These are phyloP conservation scores for Cantharis flavilabris DNA, from an alignment of 2,888 invertebrate species.

Conservation along the genomic window DNA sequence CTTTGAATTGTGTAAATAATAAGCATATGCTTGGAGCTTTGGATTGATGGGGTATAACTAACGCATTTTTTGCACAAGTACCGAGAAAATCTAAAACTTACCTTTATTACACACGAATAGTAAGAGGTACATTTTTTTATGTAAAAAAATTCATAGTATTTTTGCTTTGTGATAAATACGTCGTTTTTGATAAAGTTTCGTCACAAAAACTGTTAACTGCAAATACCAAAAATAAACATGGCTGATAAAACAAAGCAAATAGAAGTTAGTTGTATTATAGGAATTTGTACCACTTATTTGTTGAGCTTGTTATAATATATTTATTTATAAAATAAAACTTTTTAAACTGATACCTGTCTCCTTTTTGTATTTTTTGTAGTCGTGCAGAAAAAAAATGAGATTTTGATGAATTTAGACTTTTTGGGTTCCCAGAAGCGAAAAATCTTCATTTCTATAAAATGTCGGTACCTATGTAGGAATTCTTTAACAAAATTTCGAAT, in stretches of 20 bases:
- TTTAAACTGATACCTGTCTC: background rate
- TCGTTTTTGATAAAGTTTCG: background rate
- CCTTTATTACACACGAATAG: background rate
- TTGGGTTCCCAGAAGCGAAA: too few species aligned
- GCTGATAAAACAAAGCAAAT: slow-evolving; percentile 13
- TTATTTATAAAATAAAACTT: slow-evolving; percentile 6
- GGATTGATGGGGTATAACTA: background rate
- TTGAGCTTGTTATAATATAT: slow-evolving; percentile 28
- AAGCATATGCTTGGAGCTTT: background rate
- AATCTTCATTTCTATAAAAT: too few species aligned
- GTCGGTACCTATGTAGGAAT: too few species aligned
- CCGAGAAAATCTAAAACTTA: background rate
- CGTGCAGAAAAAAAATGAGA: too few species aligned
- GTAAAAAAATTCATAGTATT: background rate
- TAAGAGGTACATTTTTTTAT: background rate
- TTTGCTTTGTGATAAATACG: background rate
- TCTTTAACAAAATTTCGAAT: too few species aligned
- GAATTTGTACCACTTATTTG: slow-evolving; percentile 20
- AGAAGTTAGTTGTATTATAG: slow-evolving; percentile 7
- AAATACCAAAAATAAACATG: background rate
- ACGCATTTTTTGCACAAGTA: background rate
- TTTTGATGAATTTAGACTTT: too few species aligned
- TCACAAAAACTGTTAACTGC: background rate
- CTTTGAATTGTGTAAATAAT: background rate
- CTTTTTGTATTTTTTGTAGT: too few species aligned